phyloP scores from a whole-genome alignment of 53 echinoderm and acorn worm species.

The Crossaster papposus region DNA sequence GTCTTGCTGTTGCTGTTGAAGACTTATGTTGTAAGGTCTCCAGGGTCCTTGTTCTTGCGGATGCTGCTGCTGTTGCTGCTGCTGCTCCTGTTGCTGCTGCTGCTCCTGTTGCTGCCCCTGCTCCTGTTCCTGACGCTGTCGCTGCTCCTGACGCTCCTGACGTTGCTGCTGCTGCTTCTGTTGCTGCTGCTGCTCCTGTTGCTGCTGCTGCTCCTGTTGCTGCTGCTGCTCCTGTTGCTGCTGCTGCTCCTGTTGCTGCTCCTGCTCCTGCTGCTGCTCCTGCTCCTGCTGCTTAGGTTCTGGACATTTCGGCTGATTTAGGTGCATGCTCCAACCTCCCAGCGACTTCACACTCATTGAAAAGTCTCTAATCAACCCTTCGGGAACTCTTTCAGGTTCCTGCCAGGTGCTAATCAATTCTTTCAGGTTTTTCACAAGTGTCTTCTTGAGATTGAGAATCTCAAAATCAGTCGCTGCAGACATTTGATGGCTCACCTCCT shows the following conservation, averaged over 20 bases:
- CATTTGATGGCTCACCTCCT: not conserved
- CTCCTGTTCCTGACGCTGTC: too few relatives aligned
- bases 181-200: not conserved
- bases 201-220: not conserved
- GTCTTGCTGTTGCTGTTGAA: not conserved
- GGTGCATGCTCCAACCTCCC: not conserved
- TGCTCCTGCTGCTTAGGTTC: not conserved
- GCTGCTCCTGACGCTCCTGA: not conserved
- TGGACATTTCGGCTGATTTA: not conserved
- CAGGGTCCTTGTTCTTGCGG: not conserved
- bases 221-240: too few relatives aligned
- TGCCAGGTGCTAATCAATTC: not conserved
- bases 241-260: too few relatives aligned
- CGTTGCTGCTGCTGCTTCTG: not conserved
- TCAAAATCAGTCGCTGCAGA: not conserved
- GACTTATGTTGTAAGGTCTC: not conserved
- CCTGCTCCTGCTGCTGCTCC: too few relatives aligned
- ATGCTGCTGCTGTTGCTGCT: not conserved
- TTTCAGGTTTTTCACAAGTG: constrained; percentile 1
- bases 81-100: too few relatives aligned
- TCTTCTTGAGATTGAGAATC: not conserved
- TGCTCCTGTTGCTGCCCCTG: too few relatives aligned
- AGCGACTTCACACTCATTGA: constrained; percentile 1
- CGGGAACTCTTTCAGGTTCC: not conserved
- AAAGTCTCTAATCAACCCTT: not conserved